Conservation (phyloP, 1,140 invertebrate genomes). For the Neomicropteryx cornuta region DNA sequence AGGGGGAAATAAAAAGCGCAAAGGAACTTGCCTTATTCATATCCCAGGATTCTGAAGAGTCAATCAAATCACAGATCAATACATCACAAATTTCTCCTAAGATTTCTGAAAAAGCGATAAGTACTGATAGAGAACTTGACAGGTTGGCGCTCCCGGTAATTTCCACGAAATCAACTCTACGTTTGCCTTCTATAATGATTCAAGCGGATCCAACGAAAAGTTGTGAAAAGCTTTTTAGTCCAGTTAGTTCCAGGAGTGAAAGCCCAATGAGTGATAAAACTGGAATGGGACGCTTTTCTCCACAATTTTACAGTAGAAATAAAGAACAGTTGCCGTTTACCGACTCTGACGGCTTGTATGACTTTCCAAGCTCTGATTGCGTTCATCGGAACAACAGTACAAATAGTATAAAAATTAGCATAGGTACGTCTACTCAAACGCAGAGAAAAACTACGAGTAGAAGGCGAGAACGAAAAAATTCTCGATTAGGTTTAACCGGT, state of each 20-base stretch:
- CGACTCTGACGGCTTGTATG: constrained; percentile 65
- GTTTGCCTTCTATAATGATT: constrained; percentile 51
- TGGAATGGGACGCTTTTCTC: constrained; percentile 50
- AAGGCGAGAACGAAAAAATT: constrained; percentile 35
- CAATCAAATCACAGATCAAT: constrained; percentile 15
- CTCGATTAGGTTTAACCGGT: constrained; percentile 28
- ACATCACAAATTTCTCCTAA: constrained; percentile 28
- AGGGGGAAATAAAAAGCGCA: constrained; percentile 47
- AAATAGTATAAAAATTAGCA: constrained; percentile 26
- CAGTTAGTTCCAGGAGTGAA: constrained; percentile 64
- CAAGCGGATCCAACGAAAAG: constrained; percentile 33
- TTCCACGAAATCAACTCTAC: constrained; percentile 34
- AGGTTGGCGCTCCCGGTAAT: constrained; percentile 17
- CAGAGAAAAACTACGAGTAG: constrained; percentile 42
- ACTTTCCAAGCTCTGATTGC: constrained; percentile 63
- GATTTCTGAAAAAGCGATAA: constrained; percentile 33
- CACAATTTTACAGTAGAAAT: constrained; percentile 54
- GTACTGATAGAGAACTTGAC: constrained; percentile 38
- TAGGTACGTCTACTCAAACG: constrained; percentile 19
- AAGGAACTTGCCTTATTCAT: constrained; percentile 48
- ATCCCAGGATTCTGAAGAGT: constrained; percentile 22
- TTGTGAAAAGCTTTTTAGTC: constrained; percentile 48
- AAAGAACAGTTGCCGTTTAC: constrained; percentile 52
- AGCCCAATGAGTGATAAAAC: constrained; percentile 62
- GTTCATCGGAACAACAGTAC: constrained; percentile 31